Conservation (phyloP, 2,797 vertebrate species). For the Acropternis orthonyx region DNA sequence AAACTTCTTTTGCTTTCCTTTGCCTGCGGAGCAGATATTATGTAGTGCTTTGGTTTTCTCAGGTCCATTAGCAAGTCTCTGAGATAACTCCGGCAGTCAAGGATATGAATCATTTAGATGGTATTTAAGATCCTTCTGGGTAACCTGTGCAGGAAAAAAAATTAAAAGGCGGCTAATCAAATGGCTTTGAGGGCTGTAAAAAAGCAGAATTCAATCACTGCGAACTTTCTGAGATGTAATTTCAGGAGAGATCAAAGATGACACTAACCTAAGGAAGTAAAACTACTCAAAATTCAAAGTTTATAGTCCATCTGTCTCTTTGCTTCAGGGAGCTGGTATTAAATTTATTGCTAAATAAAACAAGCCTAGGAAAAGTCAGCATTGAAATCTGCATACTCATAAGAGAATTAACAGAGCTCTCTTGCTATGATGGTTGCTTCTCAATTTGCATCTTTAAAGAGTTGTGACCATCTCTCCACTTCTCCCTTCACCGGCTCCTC, state of each 20-base stretch:
- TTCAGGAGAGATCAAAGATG: slow-evolving; percentile 71
- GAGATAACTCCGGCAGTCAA: not conserved
- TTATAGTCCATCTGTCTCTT: slow-evolving; percentile 80
- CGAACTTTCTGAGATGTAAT: slow-evolving; percentile 72
- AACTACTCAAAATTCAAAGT: slow-evolving; percentile 77
- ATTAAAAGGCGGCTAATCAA: slow-evolving; percentile 43
- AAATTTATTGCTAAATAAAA: slow-evolving; percentile 82
- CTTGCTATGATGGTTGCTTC: slow-evolving; percentile 76
- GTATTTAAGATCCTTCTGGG: slow-evolving; percentile 13
- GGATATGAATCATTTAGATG: not conserved
- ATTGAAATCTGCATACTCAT: slow-evolving; percentile 71
- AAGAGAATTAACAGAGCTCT: slow-evolving; percentile 76
- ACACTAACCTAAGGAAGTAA: slow-evolving; percentile 60
- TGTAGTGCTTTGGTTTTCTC: not conserved
- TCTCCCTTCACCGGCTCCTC: not conserved
- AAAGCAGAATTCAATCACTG: slow-evolving; percentile 58
- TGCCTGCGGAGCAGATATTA: not conserved
- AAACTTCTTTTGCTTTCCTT: not conserved
- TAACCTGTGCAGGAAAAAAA: slow-evolving; percentile 15
- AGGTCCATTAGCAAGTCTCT: not conserved
- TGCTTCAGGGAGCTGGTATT: slow-evolving; percentile 77
- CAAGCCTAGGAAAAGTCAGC: slow-evolving; percentile 71
- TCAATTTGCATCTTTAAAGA: slow-evolving; percentile 84
- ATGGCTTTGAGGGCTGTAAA: slow-evolving; percentile 42
- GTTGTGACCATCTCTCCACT: slow-evolving; percentile 73